Percentiles rank a stretch among this genome's conserved stretches.
These are phyloP conservation scores for Eurosta solidaginis DNA, from an alignment of 1,140 invertebrate genomes.

Conservation along the genomic window DNA sequence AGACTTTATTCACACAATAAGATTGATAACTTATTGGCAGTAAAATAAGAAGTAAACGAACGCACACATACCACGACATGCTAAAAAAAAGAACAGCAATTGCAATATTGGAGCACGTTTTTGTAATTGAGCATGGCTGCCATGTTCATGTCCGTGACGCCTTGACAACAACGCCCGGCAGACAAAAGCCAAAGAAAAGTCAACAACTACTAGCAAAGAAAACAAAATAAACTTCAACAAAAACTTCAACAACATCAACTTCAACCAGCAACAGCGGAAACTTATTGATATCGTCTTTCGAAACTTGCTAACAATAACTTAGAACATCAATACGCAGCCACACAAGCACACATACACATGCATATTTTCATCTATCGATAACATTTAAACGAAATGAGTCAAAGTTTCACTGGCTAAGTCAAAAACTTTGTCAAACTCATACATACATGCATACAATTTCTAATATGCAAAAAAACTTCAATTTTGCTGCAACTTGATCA, in stretches of 20 bases:
- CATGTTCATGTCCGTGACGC: neutral
- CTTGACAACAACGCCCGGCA: conserved; percentile 7
- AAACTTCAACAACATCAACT: neutral
- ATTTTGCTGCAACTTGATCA: conserved; percentile 5
- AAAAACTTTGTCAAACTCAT: neutral
- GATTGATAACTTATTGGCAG: conserved; percentile 31
- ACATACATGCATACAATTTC: neutral
- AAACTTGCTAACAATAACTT: neutral
- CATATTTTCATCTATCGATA: neutral
- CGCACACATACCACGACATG: neutral
- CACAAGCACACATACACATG: neutral
- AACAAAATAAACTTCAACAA: too few species aligned
- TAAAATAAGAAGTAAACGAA: neutral
- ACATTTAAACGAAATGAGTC: neutral
- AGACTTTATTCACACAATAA: conserved; percentile 9
- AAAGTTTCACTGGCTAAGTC: neutral
- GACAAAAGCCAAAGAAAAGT: too few species aligned
- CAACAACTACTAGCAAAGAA: too few species aligned
- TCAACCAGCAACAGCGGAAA: neutral
- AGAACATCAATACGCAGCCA: neutral
- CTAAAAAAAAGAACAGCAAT: neutral
- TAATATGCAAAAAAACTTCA: conserved; percentile 6
- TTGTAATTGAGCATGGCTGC: neutral
- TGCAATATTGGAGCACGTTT: neutral
- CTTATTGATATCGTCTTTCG: conserved; percentile 13